phyloP scores from a whole-genome alignment of 1,140 invertebrate genomes.

The Diabrotica undecimpunctata region DNA sequence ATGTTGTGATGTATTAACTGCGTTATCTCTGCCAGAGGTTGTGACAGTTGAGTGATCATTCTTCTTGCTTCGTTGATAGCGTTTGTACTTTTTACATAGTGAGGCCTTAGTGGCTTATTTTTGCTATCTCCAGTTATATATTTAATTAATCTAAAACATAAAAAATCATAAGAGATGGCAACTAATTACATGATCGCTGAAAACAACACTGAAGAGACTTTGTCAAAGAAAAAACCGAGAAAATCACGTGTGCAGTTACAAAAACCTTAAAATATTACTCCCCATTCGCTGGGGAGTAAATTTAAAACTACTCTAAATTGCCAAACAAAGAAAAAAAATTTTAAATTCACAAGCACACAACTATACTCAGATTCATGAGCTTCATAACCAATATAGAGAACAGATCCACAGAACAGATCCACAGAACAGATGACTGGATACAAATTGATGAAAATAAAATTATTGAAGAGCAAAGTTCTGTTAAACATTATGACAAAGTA shows the following conservation, averaged over 20 bases:
- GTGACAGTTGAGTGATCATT: slow-evolving; percentile 37
- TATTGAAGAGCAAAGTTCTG: too few species aligned
- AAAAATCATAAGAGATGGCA: neutral
- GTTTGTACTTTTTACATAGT: slow-evolving; percentile 35
- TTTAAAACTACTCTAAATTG: neutral
- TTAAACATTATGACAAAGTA: too few species aligned
- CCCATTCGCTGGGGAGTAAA: neutral
- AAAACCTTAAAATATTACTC: neutral
- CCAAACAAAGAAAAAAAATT: neutral
- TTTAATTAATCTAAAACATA: slow-evolving; percentile 35
- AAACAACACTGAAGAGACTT: too few species aligned
- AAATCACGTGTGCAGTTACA: neutral
- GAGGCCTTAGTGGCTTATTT: slow-evolving; percentile 29
- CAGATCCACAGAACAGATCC: too few species aligned
- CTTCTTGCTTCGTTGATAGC: slow-evolving; percentile 41
- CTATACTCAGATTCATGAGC: too few species aligned
- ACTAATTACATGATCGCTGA: too few species aligned
- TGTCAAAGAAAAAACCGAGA: neutral
- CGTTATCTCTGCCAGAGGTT: slow-evolving; percentile 42
- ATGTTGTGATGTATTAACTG: slow-evolving; percentile 41
- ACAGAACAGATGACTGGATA: too few species aligned
- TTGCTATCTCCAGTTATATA: slow-evolving; percentile 30
- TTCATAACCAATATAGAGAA: too few species aligned
- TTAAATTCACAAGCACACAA: too few species aligned
- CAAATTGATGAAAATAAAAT: too few species aligned